A percentile compares a stretch with the other conserved stretches of the same genome.
Conservation (phyloP, 2,888 invertebrate genomes). For the Nemoura dubitans region DNA sequence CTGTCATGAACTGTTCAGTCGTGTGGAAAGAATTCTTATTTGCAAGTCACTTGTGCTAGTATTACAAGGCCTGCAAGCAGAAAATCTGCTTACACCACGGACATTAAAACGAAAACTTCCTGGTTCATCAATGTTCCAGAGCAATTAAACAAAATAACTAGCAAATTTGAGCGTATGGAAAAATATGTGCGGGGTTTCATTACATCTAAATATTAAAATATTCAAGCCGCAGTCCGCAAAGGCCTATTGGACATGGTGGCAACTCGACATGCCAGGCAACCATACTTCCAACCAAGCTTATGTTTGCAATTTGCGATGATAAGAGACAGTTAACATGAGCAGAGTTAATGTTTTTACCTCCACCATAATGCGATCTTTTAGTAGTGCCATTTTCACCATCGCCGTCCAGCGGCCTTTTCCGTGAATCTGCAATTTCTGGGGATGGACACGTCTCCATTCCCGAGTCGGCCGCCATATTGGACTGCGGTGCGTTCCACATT, state of each 20-base stretch:
- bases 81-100: not conserved
- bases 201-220: not conserved
- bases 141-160: not conserved
- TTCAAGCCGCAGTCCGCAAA: constrained; percentile 12
- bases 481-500: constrained; percentile 55
- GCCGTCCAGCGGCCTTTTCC: constrained; percentile 88
- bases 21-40: not conserved
- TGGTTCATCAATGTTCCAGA: not conserved
- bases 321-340: not conserved
- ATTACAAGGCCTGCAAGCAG: not conserved
- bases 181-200: not conserved
- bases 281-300: constrained; percentile 37
- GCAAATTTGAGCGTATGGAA: not conserved
- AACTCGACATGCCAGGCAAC: not conserved
- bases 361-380: constrained; percentile 90
- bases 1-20: not conserved
- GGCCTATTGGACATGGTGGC: not conserved
- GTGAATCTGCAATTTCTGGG: constrained; percentile 90
- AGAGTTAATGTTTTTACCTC: constrained; percentile 67
- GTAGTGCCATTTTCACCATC: constrained; percentile 89
- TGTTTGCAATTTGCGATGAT: constrained; percentile 37
- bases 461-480: constrained; percentile 91
- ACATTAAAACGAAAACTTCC: not conserved
- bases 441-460: constrained; percentile 94
- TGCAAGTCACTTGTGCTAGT: not conserved